phyloP scores from a whole-genome alignment of 2,888 invertebrate species.

The Cosmopolites sordidus region DNA sequence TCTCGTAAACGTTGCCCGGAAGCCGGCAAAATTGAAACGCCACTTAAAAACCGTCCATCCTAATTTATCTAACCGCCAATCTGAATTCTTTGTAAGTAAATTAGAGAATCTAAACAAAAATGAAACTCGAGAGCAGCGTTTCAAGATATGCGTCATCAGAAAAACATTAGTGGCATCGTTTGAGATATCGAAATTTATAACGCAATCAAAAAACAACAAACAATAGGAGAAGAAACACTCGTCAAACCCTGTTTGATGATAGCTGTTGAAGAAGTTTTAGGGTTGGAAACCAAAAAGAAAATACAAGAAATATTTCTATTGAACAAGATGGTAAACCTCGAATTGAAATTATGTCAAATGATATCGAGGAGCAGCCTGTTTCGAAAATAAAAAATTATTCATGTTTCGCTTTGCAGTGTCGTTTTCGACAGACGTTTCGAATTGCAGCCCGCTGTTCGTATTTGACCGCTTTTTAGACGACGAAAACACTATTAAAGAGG shows the following conservation, averaged over 20 bases:
- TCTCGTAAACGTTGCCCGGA: too few relatives aligned
- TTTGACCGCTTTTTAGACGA: too few relatives aligned
- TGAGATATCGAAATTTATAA: conserved; percentile 27
- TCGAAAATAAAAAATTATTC: too few relatives aligned
- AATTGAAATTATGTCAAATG: conserved; percentile 4
- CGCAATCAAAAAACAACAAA: conserved; percentile 26
- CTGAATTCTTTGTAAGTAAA: conserved; percentile 3
- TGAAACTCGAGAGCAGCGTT: background rate
- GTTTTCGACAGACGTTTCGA: too few relatives aligned
- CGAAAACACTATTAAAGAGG: too few relatives aligned
- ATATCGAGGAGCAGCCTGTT: too few relatives aligned
- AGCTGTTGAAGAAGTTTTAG: conserved; percentile 20
- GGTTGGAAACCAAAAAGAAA: conserved; percentile 16
- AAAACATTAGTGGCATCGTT: conserved; percentile 19
- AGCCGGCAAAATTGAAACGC: too few relatives aligned
- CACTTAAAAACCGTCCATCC: too few relatives aligned
- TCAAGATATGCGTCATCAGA: background rate
- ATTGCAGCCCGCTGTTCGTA: too few relatives aligned
- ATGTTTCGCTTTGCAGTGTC: too few relatives aligned
- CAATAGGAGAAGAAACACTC: conserved; percentile 16
- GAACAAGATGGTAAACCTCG: conserved; percentile 2
- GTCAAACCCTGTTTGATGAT: conserved; percentile 19
- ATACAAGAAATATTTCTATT: too few relatives aligned
- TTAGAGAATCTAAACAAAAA: conserved; percentile 5
- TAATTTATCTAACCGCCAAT: background rate